phyloP scores from a whole-genome alignment of 2,113 vertebrate species.

The Hypomesus transpacificus region DNA sequence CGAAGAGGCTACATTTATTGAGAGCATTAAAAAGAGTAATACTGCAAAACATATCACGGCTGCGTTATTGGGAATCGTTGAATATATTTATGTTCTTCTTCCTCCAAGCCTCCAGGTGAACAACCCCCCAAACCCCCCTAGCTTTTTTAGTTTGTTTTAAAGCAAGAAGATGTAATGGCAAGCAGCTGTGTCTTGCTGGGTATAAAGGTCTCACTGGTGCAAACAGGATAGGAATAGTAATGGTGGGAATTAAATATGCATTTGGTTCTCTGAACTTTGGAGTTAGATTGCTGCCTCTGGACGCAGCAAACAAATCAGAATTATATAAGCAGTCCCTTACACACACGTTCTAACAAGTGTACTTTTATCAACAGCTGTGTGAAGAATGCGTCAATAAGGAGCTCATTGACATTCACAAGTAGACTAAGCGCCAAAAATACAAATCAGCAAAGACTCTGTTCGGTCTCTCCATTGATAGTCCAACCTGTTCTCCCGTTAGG shows the following conservation, averaged over 20 bases:
- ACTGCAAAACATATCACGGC: background rate
- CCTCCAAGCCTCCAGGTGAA: background rate
- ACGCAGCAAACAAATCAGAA: too few relatives aligned
- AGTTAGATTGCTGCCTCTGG: background rate
- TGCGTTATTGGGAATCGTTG: background rate
- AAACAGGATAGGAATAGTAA: constrained; percentile 9
- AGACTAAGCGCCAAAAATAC: background rate
- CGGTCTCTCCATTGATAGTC: background rate
- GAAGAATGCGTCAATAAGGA: background rate
- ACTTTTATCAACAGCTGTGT: too few relatives aligned
- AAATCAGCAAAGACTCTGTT: background rate
- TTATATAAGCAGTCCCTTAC: too few relatives aligned
- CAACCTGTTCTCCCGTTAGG: constrained; percentile 1
- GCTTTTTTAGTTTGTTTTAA: background rate
- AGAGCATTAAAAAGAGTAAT: background rate
- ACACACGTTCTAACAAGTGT: too few relatives aligned
- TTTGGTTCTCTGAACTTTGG: background rate
- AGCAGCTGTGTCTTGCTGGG: background rate
- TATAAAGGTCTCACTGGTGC: background rate
- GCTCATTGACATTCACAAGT: constrained; percentile 1
- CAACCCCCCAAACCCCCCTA: background rate
- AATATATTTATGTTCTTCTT: background rate
- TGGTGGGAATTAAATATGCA: constrained; percentile 16
- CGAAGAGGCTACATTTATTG: background rate
- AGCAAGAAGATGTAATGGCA: background rate